Conservation (phyloP, 2,888 invertebrate genomes). For the Hedychridium roseum region DNA sequence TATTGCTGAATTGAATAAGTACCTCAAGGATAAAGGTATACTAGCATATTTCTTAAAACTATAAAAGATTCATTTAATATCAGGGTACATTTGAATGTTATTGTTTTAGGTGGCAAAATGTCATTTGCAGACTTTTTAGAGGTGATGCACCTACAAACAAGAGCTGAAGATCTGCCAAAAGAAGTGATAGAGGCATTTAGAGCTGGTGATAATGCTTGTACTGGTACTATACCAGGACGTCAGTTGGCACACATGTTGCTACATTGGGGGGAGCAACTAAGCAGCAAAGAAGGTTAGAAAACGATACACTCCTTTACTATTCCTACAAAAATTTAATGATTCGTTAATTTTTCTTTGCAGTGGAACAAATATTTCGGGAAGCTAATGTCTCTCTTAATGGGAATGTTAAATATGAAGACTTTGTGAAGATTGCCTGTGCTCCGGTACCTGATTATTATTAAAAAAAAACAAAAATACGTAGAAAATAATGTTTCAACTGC, state of each 20-base stretch:
- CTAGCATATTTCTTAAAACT: slow-evolving; percentile 1
- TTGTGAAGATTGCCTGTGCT: slow-evolving; percentile 91
- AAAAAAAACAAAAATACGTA: no score
- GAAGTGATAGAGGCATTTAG: slow-evolving; percentile 91
- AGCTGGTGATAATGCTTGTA: slow-evolving; percentile 81
- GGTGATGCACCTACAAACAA: slow-evolving; percentile 91
- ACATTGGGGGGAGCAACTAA: slow-evolving; percentile 90
- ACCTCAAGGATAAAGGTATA: slow-evolving; percentile 75
- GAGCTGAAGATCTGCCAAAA: slow-evolving; percentile 81
- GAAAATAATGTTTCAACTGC: no score
- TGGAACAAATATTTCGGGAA: slow-evolving; percentile 91
- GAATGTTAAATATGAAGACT: slow-evolving; percentile 87
- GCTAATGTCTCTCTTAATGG: slow-evolving; percentile 85
- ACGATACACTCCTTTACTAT: background rate
- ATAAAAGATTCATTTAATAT: slow-evolving; percentile 2
- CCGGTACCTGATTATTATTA: slow-evolving; percentile 93
- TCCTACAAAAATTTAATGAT: background rate
- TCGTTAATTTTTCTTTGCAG: slow-evolving; percentile 50
- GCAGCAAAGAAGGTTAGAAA: slow-evolving; percentile 68
- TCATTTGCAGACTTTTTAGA: slow-evolving; percentile 95
- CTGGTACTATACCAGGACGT: slow-evolving; percentile 79
- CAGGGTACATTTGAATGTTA: background rate
- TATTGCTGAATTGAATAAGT: slow-evolving; percentile 86
- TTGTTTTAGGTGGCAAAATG: slow-evolving; percentile 81
- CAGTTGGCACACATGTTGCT: slow-evolving; percentile 87